Evolutionary conservation across 2,113 vertebrate genomes (phyloP).

Genomic region (Ahaetulla prasina): DNA sequence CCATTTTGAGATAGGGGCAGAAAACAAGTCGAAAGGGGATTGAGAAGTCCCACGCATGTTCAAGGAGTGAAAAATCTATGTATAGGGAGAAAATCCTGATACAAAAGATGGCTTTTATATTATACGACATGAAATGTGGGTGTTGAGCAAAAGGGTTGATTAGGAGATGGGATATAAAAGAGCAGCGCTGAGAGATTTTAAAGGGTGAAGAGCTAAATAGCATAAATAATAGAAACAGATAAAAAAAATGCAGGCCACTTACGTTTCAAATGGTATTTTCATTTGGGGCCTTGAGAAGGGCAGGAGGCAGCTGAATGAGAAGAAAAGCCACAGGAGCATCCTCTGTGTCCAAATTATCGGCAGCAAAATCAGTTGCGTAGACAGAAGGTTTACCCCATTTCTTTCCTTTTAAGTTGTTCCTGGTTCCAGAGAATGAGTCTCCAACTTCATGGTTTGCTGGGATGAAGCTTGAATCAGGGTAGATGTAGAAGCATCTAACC

Average conservation of each 20-base stretch:
- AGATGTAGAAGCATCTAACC: background rate
- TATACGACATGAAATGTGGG: background rate
- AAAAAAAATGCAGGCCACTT: constrained; percentile 59
- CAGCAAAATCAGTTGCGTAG: background rate
- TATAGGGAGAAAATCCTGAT: background rate
- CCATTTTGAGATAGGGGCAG: background rate
- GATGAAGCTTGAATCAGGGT: fast-evolving
- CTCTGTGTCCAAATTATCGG: constrained; percentile 43
- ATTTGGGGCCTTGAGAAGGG: constrained; percentile 68
- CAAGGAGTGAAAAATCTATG: background rate
- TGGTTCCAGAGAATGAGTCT: background rate
- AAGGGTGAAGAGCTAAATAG: background rate
- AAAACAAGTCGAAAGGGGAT: background rate
- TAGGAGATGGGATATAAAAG: background rate
- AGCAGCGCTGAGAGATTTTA: background rate
- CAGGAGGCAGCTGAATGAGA: constrained; percentile 59
- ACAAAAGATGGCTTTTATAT: background rate
- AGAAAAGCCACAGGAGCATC: constrained; percentile 69
- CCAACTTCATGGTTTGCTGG: constrained; percentile 2
- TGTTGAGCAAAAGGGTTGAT: background rate
- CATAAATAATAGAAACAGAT: background rate
- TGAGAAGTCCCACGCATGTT: background rate
- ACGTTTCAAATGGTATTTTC: constrained; percentile 86
- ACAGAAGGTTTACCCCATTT: background rate
- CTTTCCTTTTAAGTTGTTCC: background rate